These are phyloP conservation scores for Apodemus sylvaticus DNA, from an alignment of 2,113 vertebrate genomes.

Conservation along the genomic window DNA sequence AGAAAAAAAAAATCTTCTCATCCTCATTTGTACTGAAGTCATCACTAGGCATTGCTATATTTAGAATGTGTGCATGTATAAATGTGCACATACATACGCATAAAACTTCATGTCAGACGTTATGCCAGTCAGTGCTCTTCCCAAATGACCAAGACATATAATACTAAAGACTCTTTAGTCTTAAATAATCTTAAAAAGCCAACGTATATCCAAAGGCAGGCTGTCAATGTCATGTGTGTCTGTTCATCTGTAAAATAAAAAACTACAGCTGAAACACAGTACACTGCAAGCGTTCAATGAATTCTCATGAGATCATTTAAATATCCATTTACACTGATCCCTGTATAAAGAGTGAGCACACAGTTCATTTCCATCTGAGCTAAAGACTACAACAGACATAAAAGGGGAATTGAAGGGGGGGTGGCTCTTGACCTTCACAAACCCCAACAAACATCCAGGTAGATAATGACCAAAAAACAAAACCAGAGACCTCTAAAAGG, in stretches of 20 bases:
- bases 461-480: not conserved
- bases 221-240: not conserved
- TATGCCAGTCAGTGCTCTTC: not conserved
- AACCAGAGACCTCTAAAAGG: not conserved
- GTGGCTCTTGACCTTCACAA: not conserved
- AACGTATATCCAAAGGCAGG: not conserved
- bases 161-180: not conserved
- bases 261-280: not conserved
- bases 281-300: not conserved
- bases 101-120: not conserved
- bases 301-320: not conserved
- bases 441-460: not conserved
- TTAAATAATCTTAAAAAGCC: not conserved
- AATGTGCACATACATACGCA: not conserved
- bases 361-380: not conserved
- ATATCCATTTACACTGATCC: not conserved
- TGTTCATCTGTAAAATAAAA: not conserved
- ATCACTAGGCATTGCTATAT: not conserved
- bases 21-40: not conserved
- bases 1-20: not conserved
- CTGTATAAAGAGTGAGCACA: not conserved
- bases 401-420: not conserved
- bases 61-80: not conserved
- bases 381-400: conserved; percentile 13
- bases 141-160: not conserved